Conservation (phyloP, 2,113 vertebrate species). For the Sarotherodon lohbergeri region DNA sequence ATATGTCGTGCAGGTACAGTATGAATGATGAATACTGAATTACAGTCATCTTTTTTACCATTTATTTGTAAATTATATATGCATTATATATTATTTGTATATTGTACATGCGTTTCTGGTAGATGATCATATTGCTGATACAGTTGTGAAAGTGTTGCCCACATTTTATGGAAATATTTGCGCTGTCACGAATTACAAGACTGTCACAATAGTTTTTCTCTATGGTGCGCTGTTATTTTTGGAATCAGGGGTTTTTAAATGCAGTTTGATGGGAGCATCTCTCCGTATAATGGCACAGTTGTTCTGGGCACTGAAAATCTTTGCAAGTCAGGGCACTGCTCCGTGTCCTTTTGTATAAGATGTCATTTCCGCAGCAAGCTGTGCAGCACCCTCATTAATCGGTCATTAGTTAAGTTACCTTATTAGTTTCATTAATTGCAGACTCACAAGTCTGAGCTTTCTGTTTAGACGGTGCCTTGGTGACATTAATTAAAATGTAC, state of each 20-base stretch:
- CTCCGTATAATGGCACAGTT: background rate
- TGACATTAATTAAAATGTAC: background rate
- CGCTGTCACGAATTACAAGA: background rate
- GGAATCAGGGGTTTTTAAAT: background rate
- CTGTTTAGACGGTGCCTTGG: background rate
- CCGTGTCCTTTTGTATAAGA: background rate
- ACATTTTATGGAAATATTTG: background rate
- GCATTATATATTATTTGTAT: background rate
- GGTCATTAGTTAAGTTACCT: background rate
- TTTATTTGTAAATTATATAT: background rate
- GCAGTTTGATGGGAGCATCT: background rate
- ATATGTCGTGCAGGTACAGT: background rate
- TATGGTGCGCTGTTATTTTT: background rate
- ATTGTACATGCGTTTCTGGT: background rate
- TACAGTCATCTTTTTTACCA: background rate
- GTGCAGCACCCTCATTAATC: background rate
- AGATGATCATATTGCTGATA: background rate
- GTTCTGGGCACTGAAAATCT: background rate
- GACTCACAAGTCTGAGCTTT: background rate
- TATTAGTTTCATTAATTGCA: background rate
- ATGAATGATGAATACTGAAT: background rate
- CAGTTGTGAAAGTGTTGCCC: background rate
- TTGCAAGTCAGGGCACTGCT: background rate
- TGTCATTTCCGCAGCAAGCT: background rate
- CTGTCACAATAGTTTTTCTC: background rate